These are phyloP conservation scores for Heliothis virescens DNA, from an alignment of 1,140 invertebrate genomes.

Conservation along the genomic window DNA sequence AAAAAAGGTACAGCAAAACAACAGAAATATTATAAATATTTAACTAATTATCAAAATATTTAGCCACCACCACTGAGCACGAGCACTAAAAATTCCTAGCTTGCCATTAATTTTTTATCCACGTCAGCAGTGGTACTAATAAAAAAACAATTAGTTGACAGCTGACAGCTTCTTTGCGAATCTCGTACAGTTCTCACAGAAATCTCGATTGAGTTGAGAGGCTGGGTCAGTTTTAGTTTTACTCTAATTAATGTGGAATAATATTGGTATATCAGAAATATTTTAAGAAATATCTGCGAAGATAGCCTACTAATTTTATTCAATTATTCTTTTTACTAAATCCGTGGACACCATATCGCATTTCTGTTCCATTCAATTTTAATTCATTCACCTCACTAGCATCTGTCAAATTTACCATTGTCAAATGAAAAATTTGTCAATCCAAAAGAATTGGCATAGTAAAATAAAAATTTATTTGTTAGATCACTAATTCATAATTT, in stretches of 20 bases:
- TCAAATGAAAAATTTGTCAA: slow-evolving; percentile 34
- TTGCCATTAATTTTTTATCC: slow-evolving; percentile 67
- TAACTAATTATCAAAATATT: slow-evolving; percentile 63
- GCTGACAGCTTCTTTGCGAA: not conserved
- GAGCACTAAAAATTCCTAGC: slow-evolving; percentile 54
- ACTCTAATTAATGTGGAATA: no score
- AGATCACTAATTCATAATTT: slow-evolving; percentile 30
- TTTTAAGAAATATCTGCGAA: no score
- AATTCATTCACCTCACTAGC: slow-evolving; percentile 42
- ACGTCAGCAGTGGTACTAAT: slow-evolving; percentile 69
- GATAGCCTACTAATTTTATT: no score
- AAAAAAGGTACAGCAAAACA: slow-evolving; percentile 33
- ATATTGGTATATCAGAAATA: no score
- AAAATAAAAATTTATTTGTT: slow-evolving; percentile 36
- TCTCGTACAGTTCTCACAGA: not conserved
- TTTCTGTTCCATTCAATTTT: no score
- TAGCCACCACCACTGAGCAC: slow-evolving; percentile 71
- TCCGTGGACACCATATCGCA: no score
- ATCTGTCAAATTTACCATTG: slow-evolving; percentile 28
- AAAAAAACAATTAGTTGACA: slow-evolving; percentile 1
- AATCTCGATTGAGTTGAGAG: not conserved
- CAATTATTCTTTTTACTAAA: no score
- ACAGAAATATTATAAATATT: slow-evolving; percentile 28
- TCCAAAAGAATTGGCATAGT: not conserved
- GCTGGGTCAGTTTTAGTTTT: no score